Evolutionary conservation across 1,140 invertebrate genomes (phyloP), one percentile per base, ranked within the genome.

Genomic region (Mizuhopecten yessoensis): DNA sequence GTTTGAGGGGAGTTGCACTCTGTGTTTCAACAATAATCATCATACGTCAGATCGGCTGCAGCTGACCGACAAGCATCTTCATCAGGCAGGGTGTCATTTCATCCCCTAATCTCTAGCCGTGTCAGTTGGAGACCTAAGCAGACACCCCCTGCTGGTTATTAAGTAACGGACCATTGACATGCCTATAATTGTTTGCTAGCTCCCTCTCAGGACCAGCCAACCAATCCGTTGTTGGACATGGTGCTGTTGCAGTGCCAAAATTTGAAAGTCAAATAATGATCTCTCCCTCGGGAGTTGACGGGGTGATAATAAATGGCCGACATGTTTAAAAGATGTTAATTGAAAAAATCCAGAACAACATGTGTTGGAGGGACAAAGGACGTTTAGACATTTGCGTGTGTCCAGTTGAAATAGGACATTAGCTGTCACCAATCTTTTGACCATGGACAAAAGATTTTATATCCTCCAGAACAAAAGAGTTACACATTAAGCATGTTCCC

Each of bases 321-420:
- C 2, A 75, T 29, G 23, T 75, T 75, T 75, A n/a, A 29, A 75
- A 75, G 23, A 75, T 75, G 57, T 75, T 75, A 75, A 75, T 75
- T 75, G 57, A 75, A 75, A 75, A 75, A 75, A 75, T 75, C 57
- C 57, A 75, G 57, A 75, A 75, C n/a, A 75, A 75, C 57, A 75
- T 75, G 57, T 75, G 57, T 75, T 29, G 2, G 1, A 1, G 23
- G 57, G n/a, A n/a, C 23, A 75, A 75, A 29, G 57, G n/a, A 29
- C n/a, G 7, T 75, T 29, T 75, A n/a, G 57, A 75, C 57, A 75
- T 75, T 75, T 75, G 13, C 36, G 13, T 39, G 36, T 39, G 57
- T 75, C 57, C 57, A 75, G 57, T 75, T 75, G 23, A 29, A 29
- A 75, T 17, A 75, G 57, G 23, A 75, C 57, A 75, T 75, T 75